A percentile compares a stretch with the other conserved stretches of the same genome.
Evolutionary conservation across 2,888 invertebrate genomes (phyloP).

Genomic region (Horisme vitalbata): DNA sequence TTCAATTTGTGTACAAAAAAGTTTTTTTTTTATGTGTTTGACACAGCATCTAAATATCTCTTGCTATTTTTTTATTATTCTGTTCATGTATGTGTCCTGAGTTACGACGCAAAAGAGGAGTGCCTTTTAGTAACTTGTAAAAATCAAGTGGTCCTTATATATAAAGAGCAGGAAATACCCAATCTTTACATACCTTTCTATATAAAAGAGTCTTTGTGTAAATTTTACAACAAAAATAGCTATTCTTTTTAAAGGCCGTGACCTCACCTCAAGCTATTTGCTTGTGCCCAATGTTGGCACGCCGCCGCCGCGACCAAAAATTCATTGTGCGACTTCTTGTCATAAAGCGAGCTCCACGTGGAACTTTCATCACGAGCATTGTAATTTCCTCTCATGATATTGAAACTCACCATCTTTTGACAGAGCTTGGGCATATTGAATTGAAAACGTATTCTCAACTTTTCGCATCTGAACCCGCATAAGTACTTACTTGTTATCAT

Average conservation of each 20-base stretch:
- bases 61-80: background rate
- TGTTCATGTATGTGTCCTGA: slow-evolving; percentile 49
- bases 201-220: slow-evolving; percentile 22
- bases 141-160: slow-evolving; percentile 4
- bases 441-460: slow-evolving; percentile 43
- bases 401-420: slow-evolving; percentile 55
- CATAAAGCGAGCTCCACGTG: slow-evolving; percentile 59
- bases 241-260: slow-evolving; percentile 67
- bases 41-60: background rate
- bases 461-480: slow-evolving; percentile 26
- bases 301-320: slow-evolving; percentile 65
- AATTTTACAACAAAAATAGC: slow-evolving; percentile 51
- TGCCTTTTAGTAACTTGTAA: slow-evolving; percentile 9
- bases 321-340: slow-evolving; percentile 73
- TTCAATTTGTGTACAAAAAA: background rate
- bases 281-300: slow-evolving; percentile 64
- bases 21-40: background rate
- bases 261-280: slow-evolving; percentile 73
- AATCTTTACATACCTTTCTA: slow-evolving; percentile 2
- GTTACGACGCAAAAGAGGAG: background rate
- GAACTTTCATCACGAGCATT: slow-evolving; percentile 56
- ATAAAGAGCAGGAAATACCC: slow-evolving; percentile 12
- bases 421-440: slow-evolving; percentile 44
- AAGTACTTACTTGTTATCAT: slow-evolving; percentile 17
- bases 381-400: slow-evolving; percentile 63